Percentiles rank a stretch among this genome's conserved stretches.
phyloP scores from a whole-genome alignment of 2,888 invertebrate genomes.

The Synergus laeviventris region DNA sequence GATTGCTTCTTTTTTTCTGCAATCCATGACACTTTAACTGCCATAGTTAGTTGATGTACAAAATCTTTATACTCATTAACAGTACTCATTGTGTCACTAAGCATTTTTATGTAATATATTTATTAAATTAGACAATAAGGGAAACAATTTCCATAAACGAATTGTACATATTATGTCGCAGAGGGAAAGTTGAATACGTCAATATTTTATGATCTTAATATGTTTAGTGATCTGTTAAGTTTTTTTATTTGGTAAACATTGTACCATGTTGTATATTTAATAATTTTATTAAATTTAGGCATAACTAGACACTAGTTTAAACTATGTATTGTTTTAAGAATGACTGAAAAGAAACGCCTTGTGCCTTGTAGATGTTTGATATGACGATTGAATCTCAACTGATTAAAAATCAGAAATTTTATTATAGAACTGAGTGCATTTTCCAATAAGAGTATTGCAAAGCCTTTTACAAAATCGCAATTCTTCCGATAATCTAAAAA shows the following conservation, averaged over 20 bases:
- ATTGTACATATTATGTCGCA: slow-evolving; percentile 44
- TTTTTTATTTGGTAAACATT: slow-evolving; percentile 58
- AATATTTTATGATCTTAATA: slow-evolving; percentile 23
- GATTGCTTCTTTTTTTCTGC: background rate
- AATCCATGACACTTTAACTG: slow-evolving; percentile 48
- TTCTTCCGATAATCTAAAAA: background rate
- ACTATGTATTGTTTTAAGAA: slow-evolving; percentile 30
- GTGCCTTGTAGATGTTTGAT: slow-evolving; percentile 37
- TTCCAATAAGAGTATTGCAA: background rate
- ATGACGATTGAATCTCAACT: slow-evolving; percentile 40
- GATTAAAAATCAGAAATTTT: background rate
- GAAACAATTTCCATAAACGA: slow-evolving; percentile 43
- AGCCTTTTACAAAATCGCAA: background rate
- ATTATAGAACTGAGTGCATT: background rate
- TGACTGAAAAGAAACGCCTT: slow-evolving; percentile 42
- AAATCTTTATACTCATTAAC: slow-evolving; percentile 46
- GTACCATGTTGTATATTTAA: slow-evolving; percentile 44
- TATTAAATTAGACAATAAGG: slow-evolving; percentile 52
- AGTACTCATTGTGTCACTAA: slow-evolving; percentile 39
- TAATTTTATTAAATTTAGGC: slow-evolving; percentile 37
- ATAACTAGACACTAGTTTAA: slow-evolving; percentile 20
- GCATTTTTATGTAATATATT: slow-evolving; percentile 52
- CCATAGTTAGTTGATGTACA: slow-evolving; percentile 49
- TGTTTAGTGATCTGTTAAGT: slow-evolving; percentile 64
- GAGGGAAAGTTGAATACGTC: background rate